These are phyloP conservation scores for Neotoma lepida DNA, from an alignment of 2,113 vertebrate genomes.

Conservation along the genomic window DNA sequence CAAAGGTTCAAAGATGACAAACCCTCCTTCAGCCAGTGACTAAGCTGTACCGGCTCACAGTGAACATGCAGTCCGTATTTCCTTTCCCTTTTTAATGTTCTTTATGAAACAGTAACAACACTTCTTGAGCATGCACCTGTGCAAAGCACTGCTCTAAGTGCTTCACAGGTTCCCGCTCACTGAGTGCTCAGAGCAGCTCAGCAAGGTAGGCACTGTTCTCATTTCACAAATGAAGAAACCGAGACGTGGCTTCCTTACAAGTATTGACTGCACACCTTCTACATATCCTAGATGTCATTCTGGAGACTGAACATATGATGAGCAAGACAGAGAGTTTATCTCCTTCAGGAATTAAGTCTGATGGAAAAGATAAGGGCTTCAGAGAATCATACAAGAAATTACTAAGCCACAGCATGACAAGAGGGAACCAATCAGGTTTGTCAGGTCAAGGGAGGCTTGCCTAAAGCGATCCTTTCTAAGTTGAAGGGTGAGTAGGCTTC, in stretches of 20 bases:
- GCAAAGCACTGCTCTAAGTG: not conserved
- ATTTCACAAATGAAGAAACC: conserved; percentile 15
- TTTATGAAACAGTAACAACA: conserved; percentile 13
- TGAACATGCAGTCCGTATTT: not conserved
- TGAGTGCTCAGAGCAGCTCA: not conserved
- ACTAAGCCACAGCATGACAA: not conserved
- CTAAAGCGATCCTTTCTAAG: not conserved
- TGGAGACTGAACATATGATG: not conserved
- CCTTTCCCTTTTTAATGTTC: not conserved
- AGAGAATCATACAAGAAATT: not conserved
- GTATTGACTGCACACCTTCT: not conserved
- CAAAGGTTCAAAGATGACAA: not conserved
- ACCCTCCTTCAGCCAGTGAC: not conserved
- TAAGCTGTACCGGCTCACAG: not conserved
- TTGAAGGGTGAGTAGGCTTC: not conserved
- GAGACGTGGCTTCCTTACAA: not conserved
- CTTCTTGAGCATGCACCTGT: not conserved
- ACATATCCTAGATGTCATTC: not conserved
- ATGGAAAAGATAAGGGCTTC: not conserved
- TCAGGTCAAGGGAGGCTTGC: not conserved
- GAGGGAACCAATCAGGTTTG: not conserved
- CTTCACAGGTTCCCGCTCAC: not conserved
- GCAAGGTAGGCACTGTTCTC: not conserved
- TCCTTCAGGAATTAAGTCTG: not conserved
- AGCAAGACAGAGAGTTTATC: not conserved